Percentiles rank a stretch among this genome's conserved stretches.
phyloP scores from a whole-genome alignment of 2,888 invertebrate genomes.

The Leucophora obtusa region DNA sequence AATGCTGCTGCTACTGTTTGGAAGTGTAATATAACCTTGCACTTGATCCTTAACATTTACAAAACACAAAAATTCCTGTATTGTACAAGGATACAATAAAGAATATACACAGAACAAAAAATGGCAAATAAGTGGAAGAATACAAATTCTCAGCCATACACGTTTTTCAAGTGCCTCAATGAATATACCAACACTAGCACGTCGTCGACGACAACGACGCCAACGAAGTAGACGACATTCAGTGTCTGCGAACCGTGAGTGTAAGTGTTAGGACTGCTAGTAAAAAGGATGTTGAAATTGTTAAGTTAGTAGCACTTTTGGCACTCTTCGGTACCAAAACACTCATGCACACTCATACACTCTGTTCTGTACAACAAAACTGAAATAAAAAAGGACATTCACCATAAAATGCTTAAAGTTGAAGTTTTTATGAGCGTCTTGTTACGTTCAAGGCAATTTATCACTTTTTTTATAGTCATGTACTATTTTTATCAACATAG shows the following conservation, averaged over 20 bases:
- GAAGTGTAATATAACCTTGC: conserved; percentile 62
- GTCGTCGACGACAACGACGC: neutral
- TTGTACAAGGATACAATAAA: neutral
- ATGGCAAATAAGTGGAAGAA: conserved; percentile 17
- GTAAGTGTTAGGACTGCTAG: neutral
- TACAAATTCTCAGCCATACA: conserved; percentile 41
- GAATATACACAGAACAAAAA: neutral
- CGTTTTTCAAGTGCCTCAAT: conserved; percentile 54
- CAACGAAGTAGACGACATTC: conserved; percentile 6
- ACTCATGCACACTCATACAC: neutral
- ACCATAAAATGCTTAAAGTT: conserved; percentile 63
- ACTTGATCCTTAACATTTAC: conserved; percentile 62
- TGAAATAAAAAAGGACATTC: conserved; percentile 57
- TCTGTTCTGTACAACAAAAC: neutral
- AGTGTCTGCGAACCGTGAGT: conserved; percentile 21
- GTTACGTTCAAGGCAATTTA: conserved; percentile 69
- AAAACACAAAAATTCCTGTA: conserved; percentile 11
- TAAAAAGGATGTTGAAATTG: conserved; percentile 48
- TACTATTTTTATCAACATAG: conserved; percentile 9
- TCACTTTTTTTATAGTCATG: conserved; percentile 63
- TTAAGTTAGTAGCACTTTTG: conserved; percentile 44
- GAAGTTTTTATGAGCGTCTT: conserved; percentile 70
- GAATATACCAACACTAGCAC: conserved; percentile 19
- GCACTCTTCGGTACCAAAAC: neutral
- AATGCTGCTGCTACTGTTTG: conserved; percentile 48